Percentiles rank a stretch among this genome's conserved stretches.
Evolutionary conservation across 1,140 invertebrate species (phyloP).

Genomic region (Drosophila asahinai): DNA sequence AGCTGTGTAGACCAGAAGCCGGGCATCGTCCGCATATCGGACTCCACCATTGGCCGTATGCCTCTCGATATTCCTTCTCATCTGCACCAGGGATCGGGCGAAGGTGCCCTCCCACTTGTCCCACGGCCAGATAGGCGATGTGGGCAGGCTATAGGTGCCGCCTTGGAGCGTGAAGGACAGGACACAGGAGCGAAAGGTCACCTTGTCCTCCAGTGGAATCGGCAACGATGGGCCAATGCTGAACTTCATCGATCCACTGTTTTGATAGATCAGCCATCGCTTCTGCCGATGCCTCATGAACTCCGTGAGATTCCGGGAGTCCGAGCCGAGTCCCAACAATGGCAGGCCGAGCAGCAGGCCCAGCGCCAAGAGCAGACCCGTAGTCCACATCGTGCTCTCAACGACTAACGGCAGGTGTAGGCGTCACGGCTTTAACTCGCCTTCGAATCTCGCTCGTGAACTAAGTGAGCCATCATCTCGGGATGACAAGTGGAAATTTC

Average conservation of each 20-base stretch:
- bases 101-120: slow-evolving; percentile 79
- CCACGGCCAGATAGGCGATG: slow-evolving; percentile 72
- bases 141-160: slow-evolving; percentile 68
- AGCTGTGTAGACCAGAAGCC: slow-evolving; percentile 68
- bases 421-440: slow-evolving; percentile 26
- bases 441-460: slow-evolving; percentile 11
- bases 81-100: slow-evolving; percentile 64
- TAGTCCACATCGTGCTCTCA: slow-evolving; percentile 36
- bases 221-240: slow-evolving; percentile 74
- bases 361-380: slow-evolving; percentile 27
- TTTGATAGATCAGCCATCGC: slow-evolving; percentile 68
- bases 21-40: slow-evolving; percentile 68
- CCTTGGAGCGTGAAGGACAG: slow-evolving; percentile 76
- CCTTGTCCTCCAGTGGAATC: slow-evolving; percentile 66
- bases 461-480: slow-evolving; percentile 31
- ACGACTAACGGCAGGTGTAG: slow-evolving; percentile 44
- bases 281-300: slow-evolving; percentile 65
- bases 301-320: slow-evolving; percentile 55
- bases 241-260: slow-evolving; percentile 70
- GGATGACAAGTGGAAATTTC: slow-evolving; percentile 44
- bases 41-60: slow-evolving; percentile 54
- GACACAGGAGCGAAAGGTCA: slow-evolving; percentile 70
- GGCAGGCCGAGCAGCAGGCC: slow-evolving; percentile 18
- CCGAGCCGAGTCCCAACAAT: neutral
- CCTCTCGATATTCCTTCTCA: slow-evolving; percentile 57